Conservation (phyloP, 2,797 vertebrate species). For the Halcyon chelicuti region DNA sequence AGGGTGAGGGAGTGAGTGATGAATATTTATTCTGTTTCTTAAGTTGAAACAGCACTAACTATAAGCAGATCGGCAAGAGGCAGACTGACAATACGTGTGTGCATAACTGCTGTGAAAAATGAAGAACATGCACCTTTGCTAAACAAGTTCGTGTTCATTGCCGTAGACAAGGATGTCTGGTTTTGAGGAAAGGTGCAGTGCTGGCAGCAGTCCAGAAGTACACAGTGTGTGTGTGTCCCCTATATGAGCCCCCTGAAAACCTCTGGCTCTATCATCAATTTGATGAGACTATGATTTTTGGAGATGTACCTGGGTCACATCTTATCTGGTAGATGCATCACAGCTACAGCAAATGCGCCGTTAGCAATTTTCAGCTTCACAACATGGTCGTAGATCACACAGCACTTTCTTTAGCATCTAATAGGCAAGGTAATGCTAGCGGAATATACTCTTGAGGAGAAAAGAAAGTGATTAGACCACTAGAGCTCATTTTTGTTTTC, state of each 20-base stretch:
- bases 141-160: not conserved
- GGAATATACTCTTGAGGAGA: not conserved
- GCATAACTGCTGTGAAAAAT: not conserved
- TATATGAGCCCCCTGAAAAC: not conserved
- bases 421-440: not conserved
- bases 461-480: not conserved
- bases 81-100: not conserved
- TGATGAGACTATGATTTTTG: not conserved
- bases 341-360: fast-evolving
- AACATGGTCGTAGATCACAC: fast-evolving
- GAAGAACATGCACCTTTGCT: not conserved
- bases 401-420: not conserved
- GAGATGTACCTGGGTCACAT: not conserved
- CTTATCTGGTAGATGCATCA: not conserved
- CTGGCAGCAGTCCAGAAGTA: not conserved
- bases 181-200: not conserved
- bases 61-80: not conserved
- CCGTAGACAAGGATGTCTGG: not conserved
- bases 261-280: not conserved
- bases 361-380: not conserved
- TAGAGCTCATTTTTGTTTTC: not conserved
- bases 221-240: not conserved
- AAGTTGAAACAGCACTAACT: not conserved
- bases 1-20: not conserved
- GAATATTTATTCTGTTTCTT: slow-evolving; percentile 11